A percentile compares a stretch with the other conserved stretches of the same genome.
phyloP scores from a whole-genome alignment of 2,113 vertebrate genomes.

The Psilopsiagon aymara region DNA sequence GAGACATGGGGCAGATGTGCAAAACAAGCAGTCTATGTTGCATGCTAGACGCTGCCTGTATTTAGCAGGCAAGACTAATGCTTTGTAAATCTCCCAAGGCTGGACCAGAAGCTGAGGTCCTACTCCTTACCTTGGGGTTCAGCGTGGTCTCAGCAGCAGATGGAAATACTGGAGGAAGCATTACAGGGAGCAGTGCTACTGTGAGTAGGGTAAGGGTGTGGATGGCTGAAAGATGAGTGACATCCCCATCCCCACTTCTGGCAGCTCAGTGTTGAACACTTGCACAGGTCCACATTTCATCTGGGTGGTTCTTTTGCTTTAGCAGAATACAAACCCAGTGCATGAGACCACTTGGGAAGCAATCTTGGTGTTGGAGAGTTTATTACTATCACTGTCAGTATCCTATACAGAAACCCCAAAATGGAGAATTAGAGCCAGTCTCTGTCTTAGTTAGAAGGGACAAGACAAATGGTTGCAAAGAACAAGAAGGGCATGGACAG shows the following conservation, averaged over 20 bases:
- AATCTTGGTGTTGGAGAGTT: rapidly evolving
- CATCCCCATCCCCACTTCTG: neutral
- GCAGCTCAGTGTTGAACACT: neutral
- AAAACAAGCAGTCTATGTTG: neutral
- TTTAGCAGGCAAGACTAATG: neutral
- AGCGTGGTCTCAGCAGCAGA: neutral
- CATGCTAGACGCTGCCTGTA: neutral
- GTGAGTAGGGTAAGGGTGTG: neutral
- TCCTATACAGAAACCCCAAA: neutral
- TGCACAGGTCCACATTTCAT: neutral
- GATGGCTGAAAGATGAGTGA: neutral
- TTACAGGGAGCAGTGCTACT: rapidly evolving
- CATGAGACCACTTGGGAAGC: neutral
- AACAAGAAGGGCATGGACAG: neutral
- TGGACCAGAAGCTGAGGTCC: neutral
- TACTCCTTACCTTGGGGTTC: neutral
- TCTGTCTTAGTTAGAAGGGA: neutral
- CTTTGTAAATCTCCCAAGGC: neutral
- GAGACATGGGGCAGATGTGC: neutral
- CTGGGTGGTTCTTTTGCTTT: neutral
- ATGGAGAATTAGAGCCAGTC: neutral
- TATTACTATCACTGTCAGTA: neutral
- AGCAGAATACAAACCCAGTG: neutral
- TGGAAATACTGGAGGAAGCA: neutral
- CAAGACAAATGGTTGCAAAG: neutral